Base-by-base conservation (phyloP, 2,888 invertebrate species). In the Cantharis rufa region DNA sequence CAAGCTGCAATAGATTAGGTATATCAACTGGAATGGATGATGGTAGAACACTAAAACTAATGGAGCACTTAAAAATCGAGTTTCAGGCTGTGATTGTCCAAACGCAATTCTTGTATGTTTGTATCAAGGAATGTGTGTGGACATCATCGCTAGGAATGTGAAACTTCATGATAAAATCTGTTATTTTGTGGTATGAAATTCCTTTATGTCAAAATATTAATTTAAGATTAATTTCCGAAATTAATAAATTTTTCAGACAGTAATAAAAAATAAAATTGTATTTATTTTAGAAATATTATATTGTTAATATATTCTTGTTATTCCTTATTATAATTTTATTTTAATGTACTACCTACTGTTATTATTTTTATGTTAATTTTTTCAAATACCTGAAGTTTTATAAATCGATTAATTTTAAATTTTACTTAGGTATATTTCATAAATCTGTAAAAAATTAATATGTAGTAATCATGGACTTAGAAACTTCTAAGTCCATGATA, bases 21-120 rank as follows among this genome's bases (percentile, higher is more conserved):
- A 48, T 48, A 48, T 48, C 48, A 48, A 48, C n/a, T 48, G 48
- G 48, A 48, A 48, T 48, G 48, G 48, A 48, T 48, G 48, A 48
- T 48, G 48, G n/a, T 48, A 48, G 48, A 48, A 48, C 48, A 48
- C 48, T 48, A 48, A 48, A 48, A 48, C 48, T 48, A 48, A 48
- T 48, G 48, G 48, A 48, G 48, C 48, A 48, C 48, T 48, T 48
- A 48, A 74, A 74, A 18, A 24, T 66, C 74, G 69, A 88, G 87
- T 89, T 88, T 87, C 88, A 89, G 89, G 90, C 91, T 89, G 88
- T 92, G 92, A 91, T 91, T 91, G 91, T 91, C 91, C 91, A 91
- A 91, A 91, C 91, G 91, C 91, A 91, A 91, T 91, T 91, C 91
- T 91, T 91, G 91, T 90, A 84, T 82, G 83, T 84, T 86, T 86